phyloP scores from a whole-genome alignment of 92 coral and sea anemone genomes.

The Heliopora coerulea region DNA sequence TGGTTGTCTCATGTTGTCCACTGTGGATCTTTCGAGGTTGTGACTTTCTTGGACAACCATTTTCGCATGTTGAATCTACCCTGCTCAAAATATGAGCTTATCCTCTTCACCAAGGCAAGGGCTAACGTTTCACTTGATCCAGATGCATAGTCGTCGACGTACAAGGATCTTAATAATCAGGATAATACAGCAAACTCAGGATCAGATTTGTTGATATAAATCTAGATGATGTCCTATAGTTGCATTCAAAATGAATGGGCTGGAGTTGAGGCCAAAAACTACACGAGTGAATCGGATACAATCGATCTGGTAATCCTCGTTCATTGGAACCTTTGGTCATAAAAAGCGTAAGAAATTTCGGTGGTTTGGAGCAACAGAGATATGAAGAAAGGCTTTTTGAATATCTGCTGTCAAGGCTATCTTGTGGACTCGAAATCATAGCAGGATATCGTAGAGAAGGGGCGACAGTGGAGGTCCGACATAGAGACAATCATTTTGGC shows the following conservation, averaged over 20 bases:
- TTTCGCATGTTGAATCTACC: constrained; percentile 44
- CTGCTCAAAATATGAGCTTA: constrained; percentile 7
- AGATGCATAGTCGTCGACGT: constrained; percentile 20
- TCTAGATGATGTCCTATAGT: constrained; percentile 40
- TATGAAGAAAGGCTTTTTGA: constrained; percentile 53
- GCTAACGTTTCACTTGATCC: constrained; percentile 24
- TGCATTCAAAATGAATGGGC: constrained; percentile 56
- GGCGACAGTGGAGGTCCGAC: constrained; percentile 44
- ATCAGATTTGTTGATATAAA: not conserved
- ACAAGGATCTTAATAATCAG: not conserved
- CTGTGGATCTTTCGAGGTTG: not conserved
- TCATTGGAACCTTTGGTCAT: constrained; percentile 12
- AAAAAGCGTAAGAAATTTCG: constrained; percentile 16
- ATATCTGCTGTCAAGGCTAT: constrained; percentile 46
- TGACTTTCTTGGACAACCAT: constrained; percentile 17
- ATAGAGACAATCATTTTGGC: constrained; percentile 36
- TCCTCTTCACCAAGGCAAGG: constrained; percentile 5
- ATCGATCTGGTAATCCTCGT: constrained; percentile 16
- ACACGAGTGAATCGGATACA: constrained; percentile 44
- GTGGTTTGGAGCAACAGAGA: constrained; percentile 25
- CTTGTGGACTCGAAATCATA: constrained; percentile 44
- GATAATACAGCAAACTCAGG: not conserved
- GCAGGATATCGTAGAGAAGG: constrained; percentile 44
- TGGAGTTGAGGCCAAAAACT: constrained; percentile 55
- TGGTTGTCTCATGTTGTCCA: not conserved